Evolutionary conservation across 1,140 invertebrate species (phyloP).

Genomic region (Argopecten irradians): DNA sequence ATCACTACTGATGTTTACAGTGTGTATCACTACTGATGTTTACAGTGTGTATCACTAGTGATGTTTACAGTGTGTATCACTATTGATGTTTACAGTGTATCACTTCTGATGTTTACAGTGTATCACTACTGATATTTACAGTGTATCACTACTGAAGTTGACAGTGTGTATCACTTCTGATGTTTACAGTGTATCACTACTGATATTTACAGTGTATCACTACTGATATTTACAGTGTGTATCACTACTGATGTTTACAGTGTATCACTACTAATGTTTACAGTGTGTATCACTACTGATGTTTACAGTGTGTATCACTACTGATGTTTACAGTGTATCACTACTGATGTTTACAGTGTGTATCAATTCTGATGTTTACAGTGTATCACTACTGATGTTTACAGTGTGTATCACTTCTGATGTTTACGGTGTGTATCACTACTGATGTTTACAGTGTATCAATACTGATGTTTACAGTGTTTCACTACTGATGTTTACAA

Average conservation of each 20-base stretch:
- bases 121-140: background rate
- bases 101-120: background rate
- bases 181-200: constrained; percentile 3
- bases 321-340: background rate
- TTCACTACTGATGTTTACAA: background rate
- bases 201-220: constrained; percentile 9
- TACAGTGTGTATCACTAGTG: too few species aligned
- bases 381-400: background rate
- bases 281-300: background rate
- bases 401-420: background rate
- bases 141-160: too few species aligned
- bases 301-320: background rate
- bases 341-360: background rate
- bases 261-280: background rate
- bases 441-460: background rate
- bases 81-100: background rate
- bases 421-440: background rate
- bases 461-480: background rate
- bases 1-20: too few species aligned
- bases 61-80: background rate
- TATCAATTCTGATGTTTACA: background rate
- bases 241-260: background rate
- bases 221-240: background rate
- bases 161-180: too few species aligned
- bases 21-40: too few species aligned